A percentile compares a stretch with the other conserved stretches of the same genome.
phyloP scores from a whole-genome alignment of 2,888 invertebrate species.

The Agonopterix arenella region DNA sequence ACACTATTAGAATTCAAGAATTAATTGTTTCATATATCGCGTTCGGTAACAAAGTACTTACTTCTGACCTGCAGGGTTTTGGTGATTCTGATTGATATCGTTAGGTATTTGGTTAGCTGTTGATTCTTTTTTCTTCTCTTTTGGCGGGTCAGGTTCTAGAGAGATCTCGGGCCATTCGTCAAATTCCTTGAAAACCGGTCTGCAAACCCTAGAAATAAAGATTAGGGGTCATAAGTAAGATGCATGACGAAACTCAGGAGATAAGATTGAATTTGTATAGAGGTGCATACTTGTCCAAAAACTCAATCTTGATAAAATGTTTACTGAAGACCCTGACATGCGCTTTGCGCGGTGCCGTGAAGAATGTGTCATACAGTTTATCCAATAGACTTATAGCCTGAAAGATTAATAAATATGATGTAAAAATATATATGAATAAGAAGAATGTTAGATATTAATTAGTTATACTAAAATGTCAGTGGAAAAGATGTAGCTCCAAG shows the following conservation, averaged over 20 bases:
- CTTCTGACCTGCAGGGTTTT: slow-evolving; percentile 36
- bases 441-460: slow-evolving; percentile 1
- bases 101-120: slow-evolving; percentile 29
- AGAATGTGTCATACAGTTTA: slow-evolving; percentile 79
- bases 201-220: slow-evolving; percentile 60
- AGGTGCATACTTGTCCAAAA: slow-evolving; percentile 77
- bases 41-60: slow-evolving; percentile 28
- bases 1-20: slow-evolving; percentile 2
- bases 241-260: slow-evolving; percentile 1
- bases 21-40: background rate
- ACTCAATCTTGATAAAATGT: slow-evolving; percentile 85
- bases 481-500: background rate
- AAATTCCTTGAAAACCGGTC: slow-evolving; percentile 80
- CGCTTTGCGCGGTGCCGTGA: slow-evolving; percentile 70
- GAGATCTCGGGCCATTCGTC: slow-evolving; percentile 79
- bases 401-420: slow-evolving; percentile 67
- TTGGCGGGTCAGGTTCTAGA: slow-evolving; percentile 56
- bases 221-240: slow-evolving; percentile 10
- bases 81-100: slow-evolving; percentile 28
- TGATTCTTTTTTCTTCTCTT: slow-evolving; percentile 47
- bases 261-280: slow-evolving; percentile 2
- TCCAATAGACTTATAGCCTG: slow-evolving; percentile 81
- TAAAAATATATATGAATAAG: slow-evolving; percentile 33
- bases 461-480: background rate
- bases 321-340: slow-evolving; percentile 79